Evolutionary conservation across 2,888 invertebrate genomes (phyloP), one percentile per base, ranked within the genome.

Genomic region (Resseliella maxima): DNA sequence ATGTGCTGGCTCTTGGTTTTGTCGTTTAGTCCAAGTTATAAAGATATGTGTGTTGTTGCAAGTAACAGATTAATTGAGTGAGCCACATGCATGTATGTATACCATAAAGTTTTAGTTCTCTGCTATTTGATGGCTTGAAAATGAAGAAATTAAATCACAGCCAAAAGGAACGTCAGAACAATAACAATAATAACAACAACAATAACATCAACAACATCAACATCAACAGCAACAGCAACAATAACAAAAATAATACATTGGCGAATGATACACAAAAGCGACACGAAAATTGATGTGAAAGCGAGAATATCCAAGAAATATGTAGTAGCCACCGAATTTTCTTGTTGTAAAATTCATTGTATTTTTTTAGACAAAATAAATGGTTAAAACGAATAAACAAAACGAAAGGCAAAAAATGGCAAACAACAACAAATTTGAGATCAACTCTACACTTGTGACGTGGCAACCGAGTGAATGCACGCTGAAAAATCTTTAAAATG

Each of bases 111-210:
- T 50, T 50, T 50, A 2, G 46, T 50, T 18, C 2, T 72, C 72
- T 5, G 31, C 31, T 2, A 12, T 31, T 72, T 15, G 72, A 72
- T 31, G 31, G 31, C 72, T 31, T n/a, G 72, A 72, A 72, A 72
- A 72, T 72, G 31, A 72, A 72, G 72, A 72, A 72, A 72, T 72
- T 72, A 72, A 72, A 72, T 72, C 72, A 72, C 31, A 72, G 72
- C 72, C 72, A 72, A 72, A 72, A 31, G 72, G 50, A 18, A 50
- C 2, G 6, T 41, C 3, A 59, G 3, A 59, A 59, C 46, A 59
- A n/a, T 1, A 59, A 72, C 31, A 27, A 24, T n/a, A n/a, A 59
- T 15, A 27, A 35, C 3, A 3, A 59, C 31, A 31, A n/a, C 15
- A 50, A n/a, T 1, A 59, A 72, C 31, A 27, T 12, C 3, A n/a